Conservation (phyloP, 2,797 vertebrate species). For the Atherinosoma microstoma region DNA sequence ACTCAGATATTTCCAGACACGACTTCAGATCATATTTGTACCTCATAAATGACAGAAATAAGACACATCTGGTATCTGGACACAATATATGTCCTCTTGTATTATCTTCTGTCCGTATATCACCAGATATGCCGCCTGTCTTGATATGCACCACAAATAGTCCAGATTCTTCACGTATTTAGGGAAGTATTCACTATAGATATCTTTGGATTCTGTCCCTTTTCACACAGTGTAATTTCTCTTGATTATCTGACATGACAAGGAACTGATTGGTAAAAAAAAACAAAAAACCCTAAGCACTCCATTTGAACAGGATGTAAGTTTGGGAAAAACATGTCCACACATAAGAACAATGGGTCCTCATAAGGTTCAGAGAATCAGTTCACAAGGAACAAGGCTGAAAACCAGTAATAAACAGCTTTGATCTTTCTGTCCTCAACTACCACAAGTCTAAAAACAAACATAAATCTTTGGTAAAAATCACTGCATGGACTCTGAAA, state of each 20-base stretch:
- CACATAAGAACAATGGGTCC: background rate
- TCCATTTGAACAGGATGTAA: background rate
- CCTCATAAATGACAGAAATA: no score
- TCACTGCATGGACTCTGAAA: rapidly evolving
- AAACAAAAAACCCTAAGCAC: background rate
- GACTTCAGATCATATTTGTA: no score
- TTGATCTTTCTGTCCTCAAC: background rate
- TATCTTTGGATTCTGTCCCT: background rate
- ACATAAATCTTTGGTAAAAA: background rate
- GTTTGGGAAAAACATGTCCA: background rate
- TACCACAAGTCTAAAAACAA: background rate
- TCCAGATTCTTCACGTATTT: background rate
- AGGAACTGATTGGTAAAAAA: background rate
- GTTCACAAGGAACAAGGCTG: background rate
- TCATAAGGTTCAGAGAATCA: background rate
- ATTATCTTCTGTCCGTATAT: no score
- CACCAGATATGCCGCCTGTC: no score
- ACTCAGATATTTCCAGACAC: no score
- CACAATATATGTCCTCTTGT: no score
- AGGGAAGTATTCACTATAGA: background rate
- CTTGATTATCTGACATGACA: background rate
- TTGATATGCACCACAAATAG: no score
- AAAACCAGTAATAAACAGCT: background rate
- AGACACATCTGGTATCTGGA: no score
- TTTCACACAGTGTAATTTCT: background rate